Base-by-base conservation (phyloP, 1,140 invertebrate species). In the Zophobas morio region DNA sequence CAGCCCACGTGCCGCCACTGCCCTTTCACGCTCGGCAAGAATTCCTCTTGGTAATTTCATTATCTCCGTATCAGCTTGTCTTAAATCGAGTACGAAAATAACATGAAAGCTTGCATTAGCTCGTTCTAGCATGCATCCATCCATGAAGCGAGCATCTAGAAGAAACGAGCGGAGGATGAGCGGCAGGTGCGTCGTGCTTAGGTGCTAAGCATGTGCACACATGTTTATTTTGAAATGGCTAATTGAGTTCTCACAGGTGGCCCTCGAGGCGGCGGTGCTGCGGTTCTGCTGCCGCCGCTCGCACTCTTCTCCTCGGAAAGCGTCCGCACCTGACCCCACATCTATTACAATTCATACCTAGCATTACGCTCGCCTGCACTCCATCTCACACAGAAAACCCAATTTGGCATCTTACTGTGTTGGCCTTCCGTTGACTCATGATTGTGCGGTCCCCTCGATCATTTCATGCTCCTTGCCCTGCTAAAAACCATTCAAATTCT, bases 341-440 rank as follows among this genome's bases (percentile, higher is more conserved):
- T 56, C 70, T 56, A 72, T 72, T 72, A 72, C 70, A 56, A 72
- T 72, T 51, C 70, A 72, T 56, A 56, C 47, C 51, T 56, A 40
- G 70, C 39, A 66, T 72, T 71, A 49, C 70, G 49, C 70, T 46
- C 40, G 46, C 70, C 70, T 47, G 70, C 70, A 47, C 70, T 53
- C 37, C n/a, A 72, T 72, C 70, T 72, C 70, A 72, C 70, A 72
- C 70, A 72, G 70, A 72, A 72, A 72, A 72, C 70, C 70, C 70
- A 72, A 72, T 72, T 72, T 72, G 40, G 46, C 70, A 42, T 72
- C 70, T 72, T 71, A 49, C 34, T 47, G 35, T 37, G 35, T 37
- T 63, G 70, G 70, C 42, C 70, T 46, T 71, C 63, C 70, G 70
- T 56, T 72, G 70, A 56, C 70, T 56, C 47, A 72, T 56, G 70